phyloP scores from a whole-genome alignment of 2,888 invertebrate genomes.

The Morpho deidamia region DNA sequence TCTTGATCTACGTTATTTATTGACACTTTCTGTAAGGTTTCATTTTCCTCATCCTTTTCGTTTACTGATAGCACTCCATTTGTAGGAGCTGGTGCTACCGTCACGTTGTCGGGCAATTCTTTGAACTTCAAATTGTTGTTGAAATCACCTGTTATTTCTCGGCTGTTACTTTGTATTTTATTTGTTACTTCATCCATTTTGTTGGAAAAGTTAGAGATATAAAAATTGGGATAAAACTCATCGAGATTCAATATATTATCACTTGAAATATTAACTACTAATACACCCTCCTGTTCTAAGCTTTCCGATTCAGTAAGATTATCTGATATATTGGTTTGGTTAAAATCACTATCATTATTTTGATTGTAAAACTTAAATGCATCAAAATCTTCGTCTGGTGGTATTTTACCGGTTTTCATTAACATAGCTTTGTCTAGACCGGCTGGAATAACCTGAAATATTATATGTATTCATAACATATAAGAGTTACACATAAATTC shows the following conservation, averaged over 20 bases:
- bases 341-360: conserved; percentile 41
- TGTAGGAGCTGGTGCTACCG: conserved; percentile 66
- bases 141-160: conserved; percentile 73
- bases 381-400: conserved; percentile 53
- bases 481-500: no score
- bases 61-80: conserved; percentile 61
- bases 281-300: conserved; percentile 70
- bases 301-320: conserved; percentile 70
- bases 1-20: conserved; percentile 46
- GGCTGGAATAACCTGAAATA: conserved; percentile 51
- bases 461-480: no score
- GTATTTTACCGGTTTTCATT: conserved; percentile 64
- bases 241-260: conserved; percentile 69
- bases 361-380: conserved; percentile 38
- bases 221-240: conserved; percentile 61
- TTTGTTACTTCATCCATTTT: conserved; percentile 71
- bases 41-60: conserved; percentile 51
- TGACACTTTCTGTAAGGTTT: conserved; percentile 34
- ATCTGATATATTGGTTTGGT: conserved; percentile 50
- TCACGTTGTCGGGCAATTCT: conserved; percentile 63
- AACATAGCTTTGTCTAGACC: conserved; percentile 62
- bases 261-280: conserved; percentile 67
- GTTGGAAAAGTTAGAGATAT: conserved; percentile 55
- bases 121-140: conserved; percentile 65
- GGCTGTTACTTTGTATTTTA: conserved; percentile 75